These are phyloP conservation scores for Ovis canadensis DNA, from an alignment of 2,113 vertebrate species.

Conservation along the genomic window DNA sequence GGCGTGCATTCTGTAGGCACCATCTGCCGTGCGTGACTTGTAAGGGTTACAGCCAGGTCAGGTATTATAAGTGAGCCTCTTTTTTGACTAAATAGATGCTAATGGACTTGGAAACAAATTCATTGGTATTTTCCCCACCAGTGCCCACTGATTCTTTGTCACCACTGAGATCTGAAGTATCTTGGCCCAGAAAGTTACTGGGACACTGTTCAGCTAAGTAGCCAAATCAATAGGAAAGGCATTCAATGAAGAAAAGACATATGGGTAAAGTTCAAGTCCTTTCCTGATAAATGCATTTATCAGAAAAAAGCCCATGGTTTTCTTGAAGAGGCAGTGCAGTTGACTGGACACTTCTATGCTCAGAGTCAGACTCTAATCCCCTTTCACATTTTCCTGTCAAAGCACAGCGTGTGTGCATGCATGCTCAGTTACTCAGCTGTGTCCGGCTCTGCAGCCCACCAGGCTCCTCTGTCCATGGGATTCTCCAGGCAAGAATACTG, in stretches of 20 bases:
- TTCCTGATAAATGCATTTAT: neutral
- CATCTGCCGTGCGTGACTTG: neutral
- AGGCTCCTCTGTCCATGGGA: neutral
- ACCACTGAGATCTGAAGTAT: neutral
- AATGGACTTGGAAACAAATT: neutral
- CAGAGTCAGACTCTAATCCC: neutral
- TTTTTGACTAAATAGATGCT: neutral
- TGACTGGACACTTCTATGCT: fast-evolving
- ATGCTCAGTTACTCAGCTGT: fast-evolving
- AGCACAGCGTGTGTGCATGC: neutral
- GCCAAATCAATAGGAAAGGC: neutral
- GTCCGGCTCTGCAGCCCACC: neutral
- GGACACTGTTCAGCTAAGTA: neutral
- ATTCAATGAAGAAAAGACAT: neutral
- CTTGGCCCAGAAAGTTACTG: neutral
- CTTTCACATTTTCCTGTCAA: neutral
- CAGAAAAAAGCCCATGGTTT: neutral
- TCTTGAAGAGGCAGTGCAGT: neutral
- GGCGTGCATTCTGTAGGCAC: neutral
- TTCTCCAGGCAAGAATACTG: neutral
- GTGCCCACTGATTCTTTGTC: neutral
- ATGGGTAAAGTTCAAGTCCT: neutral
- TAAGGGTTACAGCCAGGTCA: neutral
- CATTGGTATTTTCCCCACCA: neutral
- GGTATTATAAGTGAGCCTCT: too few relatives aligned